Evolutionary conservation across 2,888 invertebrate genomes (phyloP), one percentile per base, ranked within the genome.

Genomic region (Steinernema hermaphroditum): DNA sequence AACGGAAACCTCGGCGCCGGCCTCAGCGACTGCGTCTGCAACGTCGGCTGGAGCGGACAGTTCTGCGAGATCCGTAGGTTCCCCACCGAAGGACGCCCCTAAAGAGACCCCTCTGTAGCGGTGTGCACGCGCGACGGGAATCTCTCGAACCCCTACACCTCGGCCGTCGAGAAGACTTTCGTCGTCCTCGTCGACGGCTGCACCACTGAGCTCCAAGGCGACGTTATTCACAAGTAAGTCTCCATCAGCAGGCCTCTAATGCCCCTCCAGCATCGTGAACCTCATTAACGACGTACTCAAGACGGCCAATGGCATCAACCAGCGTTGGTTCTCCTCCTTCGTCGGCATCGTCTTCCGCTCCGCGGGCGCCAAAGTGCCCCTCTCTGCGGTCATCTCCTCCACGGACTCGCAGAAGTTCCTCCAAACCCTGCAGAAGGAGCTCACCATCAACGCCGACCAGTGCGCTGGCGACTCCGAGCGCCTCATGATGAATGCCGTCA

Each of bases 271-370:
- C 44, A 9, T 73, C 16, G 32, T 2, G 12, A 16, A n/a, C 22
- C 24, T 57, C 73, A 46, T 73, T 43, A 24, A 27, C 19, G 71
- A 74, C 29, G 34, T 62, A 22, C 12, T 29, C 37, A 50, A n/a
- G 6, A 41, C 14, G 14, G 22, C 72, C 50, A n/a, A 32, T 0
- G 12, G 27, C 50, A 37, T 37, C 27, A 14, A 57, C 22, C 75
- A 74, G 9, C 32, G 49, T 19, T 80, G 80, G 81, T 81, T 79
- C 74, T 75, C 72, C 4, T 74, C 22, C 68, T 81, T 74, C 69
- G 77, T 80, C 62, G 81, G 79, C 50, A 71, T 80, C 19, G 74
- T 81, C 32, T 79, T 79, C 76, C 76, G 78, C 12, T 77, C 79
- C 69, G 71, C 74, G 4, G 72, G 46, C 57, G 68, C 68, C 27